Evolutionary conservation across 2,113 vertebrate genomes (phyloP), one percentile per base, ranked within the genome.

Genomic region (Apodemus speciosus): DNA sequence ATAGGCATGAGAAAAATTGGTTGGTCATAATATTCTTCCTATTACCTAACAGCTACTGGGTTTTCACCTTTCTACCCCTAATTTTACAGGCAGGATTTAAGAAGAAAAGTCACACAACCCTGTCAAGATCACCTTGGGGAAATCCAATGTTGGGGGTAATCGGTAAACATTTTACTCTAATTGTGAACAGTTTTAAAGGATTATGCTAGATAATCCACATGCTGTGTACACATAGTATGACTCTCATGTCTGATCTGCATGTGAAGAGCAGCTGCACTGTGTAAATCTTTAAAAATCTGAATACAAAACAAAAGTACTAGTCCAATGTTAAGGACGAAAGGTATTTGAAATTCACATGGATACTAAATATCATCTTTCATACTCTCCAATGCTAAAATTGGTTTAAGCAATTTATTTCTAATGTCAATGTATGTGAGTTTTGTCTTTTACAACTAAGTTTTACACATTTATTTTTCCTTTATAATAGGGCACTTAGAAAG

Each of bases 401-500:
- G 14, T 23, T 32, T 35, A 92, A 86, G 27, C 16, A 25, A 89
- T 96, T 95, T 95, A 92, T 69, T 94, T 46, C 89, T 72, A 95
- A 40, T 56, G 38, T 85, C 83, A 72, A 58, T 60, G 53, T 46
- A 75, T 77, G 40, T 91, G 86, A 87, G n/a, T 30, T 87, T 86
- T 96, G 62, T 49, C 94, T 93, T 93, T 89, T 40, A 84, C 40
- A 85, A 76, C 14, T 68, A 90, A 77, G 27, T 95, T 87, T 94
- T 76, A 40, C 25, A 92, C 76, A 77, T 95, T 15, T 64, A 32
- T 95, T 27, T 60, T 66, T 15, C 51, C 51, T 81, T 96, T 84
- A 92, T 90, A 92, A 94, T 20, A 90, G 87, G 77, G 38, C 18
- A 30, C 56, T 91, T 85, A 90, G n/a, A 72, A 85, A 35, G 84